Evolutionary conservation across 1,140 invertebrate genomes (phyloP).

Genomic region (Amyelois transitella): DNA sequence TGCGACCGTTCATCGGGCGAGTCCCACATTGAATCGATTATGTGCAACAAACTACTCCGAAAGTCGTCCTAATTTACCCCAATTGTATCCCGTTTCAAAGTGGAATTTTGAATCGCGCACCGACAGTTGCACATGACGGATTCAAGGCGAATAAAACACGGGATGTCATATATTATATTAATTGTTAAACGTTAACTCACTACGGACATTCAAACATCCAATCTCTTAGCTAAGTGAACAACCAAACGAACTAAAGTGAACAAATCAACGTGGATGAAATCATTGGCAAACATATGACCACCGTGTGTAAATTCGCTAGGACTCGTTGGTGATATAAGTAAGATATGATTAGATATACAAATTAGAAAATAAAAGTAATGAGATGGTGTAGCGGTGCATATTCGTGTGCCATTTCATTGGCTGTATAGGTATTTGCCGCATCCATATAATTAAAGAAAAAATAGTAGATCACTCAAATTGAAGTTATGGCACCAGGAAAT

Average conservation of each 20-base stretch:
- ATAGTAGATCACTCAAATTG: too few relatives aligned
- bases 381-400: too few relatives aligned
- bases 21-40: constrained; percentile 77
- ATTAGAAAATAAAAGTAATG: not conserved
- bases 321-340: constrained; percentile 36
- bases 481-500: not conserved
- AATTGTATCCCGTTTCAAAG: constrained; percentile 43
- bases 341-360: not conserved
- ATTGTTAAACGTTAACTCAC: constrained; percentile 64
- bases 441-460: not conserved
- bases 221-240: constrained; percentile 59
- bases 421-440: not conserved
- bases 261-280: constrained; percentile 62
- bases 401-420: not conserved
- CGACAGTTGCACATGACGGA: constrained; percentile 72
- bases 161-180: constrained; percentile 74
- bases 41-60: constrained; percentile 76
- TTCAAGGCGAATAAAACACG: constrained; percentile 74
- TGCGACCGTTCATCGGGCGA: constrained; percentile 75
- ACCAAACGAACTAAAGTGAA: constrained; percentile 62
- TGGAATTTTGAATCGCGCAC: constrained; percentile 46
- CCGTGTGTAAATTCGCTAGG: constrained; percentile 72
- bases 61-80: constrained; percentile 69
- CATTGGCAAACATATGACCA: constrained; percentile 70
- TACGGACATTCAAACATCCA: constrained; percentile 72